A percentile compares a stretch with the other conserved stretches of the same genome.
Evolutionary conservation across 1,140 invertebrate species (phyloP).

Genomic region (Cydia fagiglandana): DNA sequence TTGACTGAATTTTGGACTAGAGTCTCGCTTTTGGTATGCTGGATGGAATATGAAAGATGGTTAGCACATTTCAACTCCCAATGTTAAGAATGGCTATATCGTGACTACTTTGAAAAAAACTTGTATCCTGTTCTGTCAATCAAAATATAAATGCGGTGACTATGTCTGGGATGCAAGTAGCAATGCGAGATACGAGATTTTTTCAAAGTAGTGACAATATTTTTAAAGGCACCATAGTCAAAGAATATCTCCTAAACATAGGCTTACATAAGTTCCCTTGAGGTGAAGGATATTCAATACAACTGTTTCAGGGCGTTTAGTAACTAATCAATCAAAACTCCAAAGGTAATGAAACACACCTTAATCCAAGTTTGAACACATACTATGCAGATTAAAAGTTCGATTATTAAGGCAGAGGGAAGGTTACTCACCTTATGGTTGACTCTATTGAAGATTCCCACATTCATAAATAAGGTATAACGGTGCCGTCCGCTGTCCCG

Average conservation of each 20-base stretch:
- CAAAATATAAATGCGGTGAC: too few species aligned
- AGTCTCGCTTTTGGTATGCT: too few species aligned
- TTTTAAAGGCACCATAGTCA: too few species aligned
- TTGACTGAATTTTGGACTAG: too few species aligned
- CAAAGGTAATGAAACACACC: background rate
- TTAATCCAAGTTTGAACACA: background rate
- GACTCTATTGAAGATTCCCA: conserved; percentile 86
- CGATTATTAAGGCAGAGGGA: background rate
- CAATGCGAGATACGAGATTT: too few species aligned
- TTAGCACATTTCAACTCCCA: too few species aligned
- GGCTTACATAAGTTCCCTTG: background rate
- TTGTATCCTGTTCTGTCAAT: too few species aligned
- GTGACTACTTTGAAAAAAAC: too few species aligned
- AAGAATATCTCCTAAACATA: background rate
- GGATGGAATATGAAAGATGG: too few species aligned
- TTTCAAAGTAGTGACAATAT: too few species aligned
- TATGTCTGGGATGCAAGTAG: too few species aligned
- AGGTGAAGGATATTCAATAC: background rate
- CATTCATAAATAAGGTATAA: conserved; percentile 84
- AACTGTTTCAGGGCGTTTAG: background rate
- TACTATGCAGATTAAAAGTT: background rate
- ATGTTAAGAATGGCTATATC: too few species aligned
- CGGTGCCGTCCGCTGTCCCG: conserved; percentile 48
- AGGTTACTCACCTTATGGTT: conserved; percentile 82
- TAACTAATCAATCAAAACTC: background rate